Percentiles rank a stretch among this genome's conserved stretches.
Evolutionary conservation across 1,140 invertebrate genomes (phyloP).

Genomic region (Cyphomyrmex costatus): DNA sequence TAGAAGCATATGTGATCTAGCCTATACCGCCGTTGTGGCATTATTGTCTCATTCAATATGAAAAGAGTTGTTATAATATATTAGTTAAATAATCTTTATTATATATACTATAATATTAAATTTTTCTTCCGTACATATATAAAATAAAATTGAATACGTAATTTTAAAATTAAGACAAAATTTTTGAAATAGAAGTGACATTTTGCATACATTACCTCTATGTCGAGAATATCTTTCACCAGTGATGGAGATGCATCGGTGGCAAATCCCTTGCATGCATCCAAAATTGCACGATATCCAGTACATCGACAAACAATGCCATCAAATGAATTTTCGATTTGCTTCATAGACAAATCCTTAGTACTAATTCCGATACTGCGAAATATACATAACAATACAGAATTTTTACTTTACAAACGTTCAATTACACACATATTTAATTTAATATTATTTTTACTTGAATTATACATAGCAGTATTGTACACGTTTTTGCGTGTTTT

Average conservation of each 20-base stretch:
- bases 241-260: conserved; percentile 87
- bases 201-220: conserved; percentile 85
- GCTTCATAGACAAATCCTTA: too few relatives aligned
- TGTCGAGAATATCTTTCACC: conserved; percentile 87
- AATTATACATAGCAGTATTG: background rate
- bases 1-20: too few relatives aligned
- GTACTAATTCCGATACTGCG: too few relatives aligned
- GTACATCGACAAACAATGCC: conserved; percentile 96
- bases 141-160: background rate
- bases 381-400: background rate
- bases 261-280: conserved; percentile 93
- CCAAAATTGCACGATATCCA: conserved; percentile 94
- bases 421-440: too few relatives aligned
- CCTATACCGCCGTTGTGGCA: too few relatives aligned
- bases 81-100: background rate
- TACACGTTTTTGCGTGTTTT: background rate
- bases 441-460: too few relatives aligned
- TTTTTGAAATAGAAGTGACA: background rate
- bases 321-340: conserved; percentile 92
- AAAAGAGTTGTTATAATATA: too few relatives aligned
- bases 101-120: background rate
- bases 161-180: background rate
- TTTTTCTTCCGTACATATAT: background rate
- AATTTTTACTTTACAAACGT: too few relatives aligned
- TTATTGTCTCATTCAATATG: too few relatives aligned